A percentile compares a stretch with the other conserved stretches of the same genome.
Conservation (phyloP, 1,140 invertebrate genomes). For the Procambarus clarkii region DNA sequence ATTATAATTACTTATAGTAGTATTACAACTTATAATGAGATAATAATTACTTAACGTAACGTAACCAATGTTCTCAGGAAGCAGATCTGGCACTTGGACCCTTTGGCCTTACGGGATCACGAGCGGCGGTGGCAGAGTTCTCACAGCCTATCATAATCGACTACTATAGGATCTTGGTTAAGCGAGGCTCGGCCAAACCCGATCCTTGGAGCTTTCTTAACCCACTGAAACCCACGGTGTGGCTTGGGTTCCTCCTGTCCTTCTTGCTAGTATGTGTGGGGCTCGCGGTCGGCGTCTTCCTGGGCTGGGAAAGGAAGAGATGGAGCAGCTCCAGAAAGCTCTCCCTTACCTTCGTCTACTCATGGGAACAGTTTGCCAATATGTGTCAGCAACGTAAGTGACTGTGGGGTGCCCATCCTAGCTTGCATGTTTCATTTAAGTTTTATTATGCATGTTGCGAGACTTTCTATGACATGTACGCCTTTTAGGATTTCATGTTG, state of each 20-base stretch:
- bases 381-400: conserved; percentile 21
- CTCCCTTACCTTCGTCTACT: neutral
- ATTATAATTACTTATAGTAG: no score
- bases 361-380: conserved; percentile 24
- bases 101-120: conserved; percentile 52
- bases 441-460: no score
- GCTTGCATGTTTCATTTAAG: no score
- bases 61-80: conserved; percentile 5
- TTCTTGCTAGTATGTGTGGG: neutral
- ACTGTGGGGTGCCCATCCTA: no score
- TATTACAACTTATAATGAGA: no score
- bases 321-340: neutral
- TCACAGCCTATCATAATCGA: conserved; percentile 57
- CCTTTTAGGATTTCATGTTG: no score
- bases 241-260: conserved; percentile 23
- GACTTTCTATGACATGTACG: no score
- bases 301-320: neutral
- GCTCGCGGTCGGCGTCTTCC: neutral
- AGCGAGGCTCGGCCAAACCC: conserved; percentile 22
- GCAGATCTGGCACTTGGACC: conserved; percentile 54
- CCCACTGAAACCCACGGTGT: conserved; percentile 33
- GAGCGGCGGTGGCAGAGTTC: conserved; percentile 31
- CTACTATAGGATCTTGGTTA: conserved; percentile 43
- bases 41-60: no score
- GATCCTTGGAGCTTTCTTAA: conserved; percentile 44